Percentiles rank a stretch among this genome's conserved stretches.
Evolutionary conservation across 2,888 invertebrate genomes (phyloP).

Genomic region (Odontocerum albicorne): DNA sequence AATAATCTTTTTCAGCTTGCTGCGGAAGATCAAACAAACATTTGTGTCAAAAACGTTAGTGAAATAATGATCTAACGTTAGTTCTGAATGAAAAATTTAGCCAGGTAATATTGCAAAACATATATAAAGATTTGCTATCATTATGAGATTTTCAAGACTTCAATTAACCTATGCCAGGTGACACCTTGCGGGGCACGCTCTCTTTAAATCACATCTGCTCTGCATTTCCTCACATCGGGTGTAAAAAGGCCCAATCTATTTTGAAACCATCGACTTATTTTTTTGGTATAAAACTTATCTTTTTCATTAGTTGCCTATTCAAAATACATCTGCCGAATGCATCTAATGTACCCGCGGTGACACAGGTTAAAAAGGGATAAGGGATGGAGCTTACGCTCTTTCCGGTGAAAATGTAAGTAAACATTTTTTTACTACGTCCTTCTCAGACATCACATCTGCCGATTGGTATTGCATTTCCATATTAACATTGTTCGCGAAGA

Average conservation of each 20-base stretch:
- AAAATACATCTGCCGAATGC: neutral
- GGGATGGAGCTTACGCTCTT: too few species aligned
- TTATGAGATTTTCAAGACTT: too few species aligned
- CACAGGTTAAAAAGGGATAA: neutral
- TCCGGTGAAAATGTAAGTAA: too few species aligned
- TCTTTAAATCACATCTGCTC: slow-evolving; percentile 23
- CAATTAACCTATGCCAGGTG: slow-evolving; percentile 30
- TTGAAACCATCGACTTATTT: neutral
- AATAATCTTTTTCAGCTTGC: too few species aligned
- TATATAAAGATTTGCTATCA: too few species aligned
- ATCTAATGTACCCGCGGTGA: neutral
- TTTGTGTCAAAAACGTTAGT: too few species aligned
- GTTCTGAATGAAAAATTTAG: too few species aligned
- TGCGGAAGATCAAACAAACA: too few species aligned
- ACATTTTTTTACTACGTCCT: slow-evolving; percentile 2
- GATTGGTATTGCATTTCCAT: neutral
- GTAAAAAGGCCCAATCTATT: neutral
- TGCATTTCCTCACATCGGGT: neutral
- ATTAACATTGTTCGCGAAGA: slow-evolving; percentile 22
- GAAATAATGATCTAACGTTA: too few species aligned
- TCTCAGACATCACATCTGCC: slow-evolving; percentile 16
- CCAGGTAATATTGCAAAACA: too few species aligned
- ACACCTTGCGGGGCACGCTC: slow-evolving; percentile 30
- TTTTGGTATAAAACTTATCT: neutral
- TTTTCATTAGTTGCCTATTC: neutral